These are phyloP conservation scores for Pherbina coryleti DNA, from an alignment of 2,888 invertebrate species.

Conservation along the genomic window DNA sequence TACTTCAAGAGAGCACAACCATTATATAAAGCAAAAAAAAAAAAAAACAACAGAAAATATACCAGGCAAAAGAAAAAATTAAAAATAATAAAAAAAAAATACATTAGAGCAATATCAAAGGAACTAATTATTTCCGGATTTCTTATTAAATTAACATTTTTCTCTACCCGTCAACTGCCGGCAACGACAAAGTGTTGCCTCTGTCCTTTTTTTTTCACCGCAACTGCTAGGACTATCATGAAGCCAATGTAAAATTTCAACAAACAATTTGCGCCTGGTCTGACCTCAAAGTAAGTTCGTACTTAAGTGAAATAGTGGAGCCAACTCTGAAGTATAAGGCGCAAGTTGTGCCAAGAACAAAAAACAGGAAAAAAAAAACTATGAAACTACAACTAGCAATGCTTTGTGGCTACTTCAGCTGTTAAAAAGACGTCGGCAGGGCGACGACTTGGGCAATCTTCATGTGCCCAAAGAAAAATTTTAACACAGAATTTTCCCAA, in stretches of 20 bases:
- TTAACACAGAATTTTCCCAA: conserved; percentile 18
- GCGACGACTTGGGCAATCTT: neutral
- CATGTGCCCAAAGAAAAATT: conserved; percentile 25
- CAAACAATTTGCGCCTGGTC: conserved; percentile 37
- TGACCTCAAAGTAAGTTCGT: conserved; percentile 37
- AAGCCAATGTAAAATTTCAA: conserved; percentile 43
- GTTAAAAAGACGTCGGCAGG: neutral
- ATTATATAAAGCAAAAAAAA: neutral
- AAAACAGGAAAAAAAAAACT: no score
- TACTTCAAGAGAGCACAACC: conserved; percentile 18
- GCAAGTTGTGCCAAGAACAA: no score
- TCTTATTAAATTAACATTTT: conserved; percentile 66
- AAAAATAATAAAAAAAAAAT: neutral
- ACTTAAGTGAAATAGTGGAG: conserved; percentile 17
- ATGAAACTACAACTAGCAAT: no score
- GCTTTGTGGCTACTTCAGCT: no score
- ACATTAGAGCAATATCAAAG: conserved; percentile 60
- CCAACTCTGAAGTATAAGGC: neutral
- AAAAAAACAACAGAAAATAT: conserved; percentile 1
- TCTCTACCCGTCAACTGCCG: conserved; percentile 31
- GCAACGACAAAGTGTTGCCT: conserved; percentile 34
- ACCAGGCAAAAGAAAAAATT: neutral
- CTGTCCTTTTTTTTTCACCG: neutral
- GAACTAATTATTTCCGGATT: conserved; percentile 67
- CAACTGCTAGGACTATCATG: neutral